Percentiles rank a stretch among this genome's conserved stretches.
These are phyloP conservation scores for Sarcophaga subvicina DNA, from an alignment of 2,888 invertebrate species.

Conservation along the genomic window DNA sequence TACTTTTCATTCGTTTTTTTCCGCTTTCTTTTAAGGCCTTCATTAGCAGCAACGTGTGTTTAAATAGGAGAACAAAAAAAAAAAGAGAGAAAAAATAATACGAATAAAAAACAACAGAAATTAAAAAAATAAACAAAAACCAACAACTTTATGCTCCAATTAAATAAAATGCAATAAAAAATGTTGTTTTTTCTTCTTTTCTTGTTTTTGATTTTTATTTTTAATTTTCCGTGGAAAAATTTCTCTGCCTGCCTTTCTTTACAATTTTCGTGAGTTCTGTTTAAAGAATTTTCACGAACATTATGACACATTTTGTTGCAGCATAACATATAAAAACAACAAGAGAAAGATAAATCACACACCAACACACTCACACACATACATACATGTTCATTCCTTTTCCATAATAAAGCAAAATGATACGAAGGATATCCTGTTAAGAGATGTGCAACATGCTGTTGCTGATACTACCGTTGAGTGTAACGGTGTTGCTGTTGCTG, in stretches of 20 bases:
- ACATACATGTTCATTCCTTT: neutral
- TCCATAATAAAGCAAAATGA: neutral
- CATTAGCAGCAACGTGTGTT: slow-evolving; percentile 53
- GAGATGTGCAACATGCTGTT: slow-evolving; percentile 46
- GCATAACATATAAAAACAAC: neutral
- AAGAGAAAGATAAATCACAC: neutral
- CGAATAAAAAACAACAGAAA: slow-evolving; percentile 27
- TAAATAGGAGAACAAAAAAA: neutral
- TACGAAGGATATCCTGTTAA: slow-evolving; percentile 12
- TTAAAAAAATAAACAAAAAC: slow-evolving; percentile 31
- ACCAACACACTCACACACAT: neutral
- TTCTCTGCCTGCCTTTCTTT: slow-evolving; percentile 26
- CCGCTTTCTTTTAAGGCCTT: slow-evolving; percentile 32
- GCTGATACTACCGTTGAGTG: neutral
- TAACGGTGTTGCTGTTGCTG: slow-evolving; percentile 18
- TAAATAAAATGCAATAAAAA: slow-evolving; percentile 68
- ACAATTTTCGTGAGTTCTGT: slow-evolving; percentile 41
- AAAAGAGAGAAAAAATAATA: too few species aligned
- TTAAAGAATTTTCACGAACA: slow-evolving; percentile 31
- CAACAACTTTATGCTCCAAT: slow-evolving; percentile 65
- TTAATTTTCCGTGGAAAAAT: too few species aligned
- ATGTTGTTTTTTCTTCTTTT: slow-evolving; percentile 37
- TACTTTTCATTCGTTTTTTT: too few species aligned
- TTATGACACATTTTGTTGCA: slow-evolving; percentile 40
- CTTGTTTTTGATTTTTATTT: neutral